phyloP scores from a whole-genome alignment of 2,113 vertebrate species.

The Caretta caretta region DNA sequence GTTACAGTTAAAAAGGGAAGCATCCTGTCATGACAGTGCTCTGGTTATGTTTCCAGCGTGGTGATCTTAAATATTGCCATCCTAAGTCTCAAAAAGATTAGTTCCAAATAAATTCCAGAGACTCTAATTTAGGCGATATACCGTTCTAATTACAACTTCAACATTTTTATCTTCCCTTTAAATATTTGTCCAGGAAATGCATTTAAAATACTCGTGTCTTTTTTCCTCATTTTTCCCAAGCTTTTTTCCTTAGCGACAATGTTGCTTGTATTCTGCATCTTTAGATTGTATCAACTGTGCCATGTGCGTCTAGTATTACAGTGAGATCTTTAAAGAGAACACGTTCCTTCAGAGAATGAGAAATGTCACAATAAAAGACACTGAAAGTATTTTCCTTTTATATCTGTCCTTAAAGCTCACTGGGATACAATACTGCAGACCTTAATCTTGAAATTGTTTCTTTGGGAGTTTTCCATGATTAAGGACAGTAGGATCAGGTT shows the following conservation, averaged over 20 bases:
- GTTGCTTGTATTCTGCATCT: not conserved
- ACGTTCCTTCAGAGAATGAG: not conserved
- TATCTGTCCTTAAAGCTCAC: not conserved
- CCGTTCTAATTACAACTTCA: not conserved
- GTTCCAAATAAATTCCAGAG: not conserved
- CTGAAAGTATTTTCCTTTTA: not conserved
- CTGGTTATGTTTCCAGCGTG: not conserved
- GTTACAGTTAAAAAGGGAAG: not conserved
- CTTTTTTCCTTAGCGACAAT: not conserved
- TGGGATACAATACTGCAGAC: not conserved
- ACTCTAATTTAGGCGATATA: not conserved
- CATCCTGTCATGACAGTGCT: not conserved
- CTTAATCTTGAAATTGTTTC: not conserved
- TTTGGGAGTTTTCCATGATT: not conserved
- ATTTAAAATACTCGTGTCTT: not conserved
- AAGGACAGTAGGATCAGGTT: not conserved
- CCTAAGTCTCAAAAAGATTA: not conserved
- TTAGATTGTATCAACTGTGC: not conserved
- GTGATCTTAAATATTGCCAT: not conserved
- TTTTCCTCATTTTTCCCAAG: not conserved
- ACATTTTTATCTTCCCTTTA: not conserved
- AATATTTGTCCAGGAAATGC: not conserved
- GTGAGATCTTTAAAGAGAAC: not conserved
- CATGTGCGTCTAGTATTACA: not conserved
- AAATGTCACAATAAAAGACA: not conserved